phyloP scores from a whole-genome alignment of 2,797 vertebrate species.

The Octomys mimax region DNA sequence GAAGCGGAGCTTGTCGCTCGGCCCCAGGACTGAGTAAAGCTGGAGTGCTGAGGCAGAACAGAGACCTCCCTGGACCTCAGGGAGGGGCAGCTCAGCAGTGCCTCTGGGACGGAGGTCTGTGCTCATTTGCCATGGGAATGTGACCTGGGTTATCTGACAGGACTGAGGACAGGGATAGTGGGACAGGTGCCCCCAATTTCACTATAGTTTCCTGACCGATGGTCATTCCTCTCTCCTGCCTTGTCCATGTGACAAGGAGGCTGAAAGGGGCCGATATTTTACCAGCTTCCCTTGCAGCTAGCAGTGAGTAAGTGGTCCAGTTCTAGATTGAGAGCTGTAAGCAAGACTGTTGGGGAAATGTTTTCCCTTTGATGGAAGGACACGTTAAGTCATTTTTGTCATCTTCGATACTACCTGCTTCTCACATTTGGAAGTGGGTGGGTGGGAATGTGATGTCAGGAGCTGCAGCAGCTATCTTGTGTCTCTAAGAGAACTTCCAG shows the following conservation, averaged over 20 bases:
- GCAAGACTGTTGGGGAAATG: not conserved
- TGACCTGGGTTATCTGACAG: not conserved
- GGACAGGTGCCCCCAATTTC: not conserved
- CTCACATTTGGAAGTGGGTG: not conserved
- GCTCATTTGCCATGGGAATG: not conserved
- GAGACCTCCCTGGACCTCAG: not conserved
- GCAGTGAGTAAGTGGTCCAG: not conserved
- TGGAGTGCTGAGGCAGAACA: not conserved
- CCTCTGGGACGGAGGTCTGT: not conserved
- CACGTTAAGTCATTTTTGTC: not conserved
- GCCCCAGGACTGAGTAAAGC: not conserved
- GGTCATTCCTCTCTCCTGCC: not conserved
- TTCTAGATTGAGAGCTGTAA: not conserved
- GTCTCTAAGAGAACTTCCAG: not conserved
- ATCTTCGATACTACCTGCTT: not conserved
- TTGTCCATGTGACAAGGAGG: not conserved
- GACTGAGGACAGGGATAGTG: not conserved
- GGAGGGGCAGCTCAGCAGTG: not conserved
- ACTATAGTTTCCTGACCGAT: not conserved
- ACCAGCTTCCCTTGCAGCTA: not conserved
- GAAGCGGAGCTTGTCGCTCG: not conserved
- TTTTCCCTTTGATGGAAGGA: not conserved
- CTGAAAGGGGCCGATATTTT: not conserved
- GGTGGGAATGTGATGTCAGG: conserved; percentile 10
- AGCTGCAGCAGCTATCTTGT: not conserved